phyloP scores from a whole-genome alignment of 1,140 invertebrate genomes.

The Diorhabda elongata region DNA sequence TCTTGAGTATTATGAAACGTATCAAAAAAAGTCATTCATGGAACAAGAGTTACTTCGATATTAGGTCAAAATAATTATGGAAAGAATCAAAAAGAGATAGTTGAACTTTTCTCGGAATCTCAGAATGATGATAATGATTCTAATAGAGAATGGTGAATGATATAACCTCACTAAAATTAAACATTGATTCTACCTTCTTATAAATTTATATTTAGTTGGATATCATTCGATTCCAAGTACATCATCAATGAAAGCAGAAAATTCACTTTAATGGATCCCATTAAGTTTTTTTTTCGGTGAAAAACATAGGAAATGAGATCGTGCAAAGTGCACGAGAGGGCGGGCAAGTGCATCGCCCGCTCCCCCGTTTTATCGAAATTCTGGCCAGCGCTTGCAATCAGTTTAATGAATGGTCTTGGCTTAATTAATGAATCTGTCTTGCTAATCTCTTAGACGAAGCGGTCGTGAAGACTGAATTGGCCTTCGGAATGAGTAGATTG shows the following conservation, averaged over 20 bases:
- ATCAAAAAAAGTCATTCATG: too few relatives aligned
- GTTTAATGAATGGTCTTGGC: slow-evolving; percentile 47
- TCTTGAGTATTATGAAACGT: too few relatives aligned
- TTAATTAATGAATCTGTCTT: slow-evolving; percentile 50
- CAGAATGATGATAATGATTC: too few relatives aligned
- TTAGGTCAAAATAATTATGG: too few relatives aligned
- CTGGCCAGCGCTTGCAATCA: slow-evolving; percentile 42
- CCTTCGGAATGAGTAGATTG: slow-evolving; percentile 41
- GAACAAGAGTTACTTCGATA: too few relatives aligned
- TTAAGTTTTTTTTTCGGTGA: slow-evolving; percentile 10
- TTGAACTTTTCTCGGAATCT: too few relatives aligned
- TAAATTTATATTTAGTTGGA: too few relatives aligned
- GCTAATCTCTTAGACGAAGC: slow-evolving; percentile 49
- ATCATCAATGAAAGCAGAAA: neutral
- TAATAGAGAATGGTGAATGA: too few relatives aligned
- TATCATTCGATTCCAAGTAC: neutral
- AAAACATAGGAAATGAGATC: slow-evolving; percentile 17
- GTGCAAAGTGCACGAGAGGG: slow-evolving; percentile 8
- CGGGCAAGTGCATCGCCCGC: slow-evolving; percentile 12
- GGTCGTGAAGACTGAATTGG: slow-evolving; percentile 38
- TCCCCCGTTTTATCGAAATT: slow-evolving; percentile 31
- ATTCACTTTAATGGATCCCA: slow-evolving; percentile 11
- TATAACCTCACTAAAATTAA: too few relatives aligned
- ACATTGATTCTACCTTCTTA: too few relatives aligned
- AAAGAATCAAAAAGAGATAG: too few relatives aligned